Conservation (phyloP, 1,140 invertebrate species). For the Rhyzopertha dominica region DNA sequence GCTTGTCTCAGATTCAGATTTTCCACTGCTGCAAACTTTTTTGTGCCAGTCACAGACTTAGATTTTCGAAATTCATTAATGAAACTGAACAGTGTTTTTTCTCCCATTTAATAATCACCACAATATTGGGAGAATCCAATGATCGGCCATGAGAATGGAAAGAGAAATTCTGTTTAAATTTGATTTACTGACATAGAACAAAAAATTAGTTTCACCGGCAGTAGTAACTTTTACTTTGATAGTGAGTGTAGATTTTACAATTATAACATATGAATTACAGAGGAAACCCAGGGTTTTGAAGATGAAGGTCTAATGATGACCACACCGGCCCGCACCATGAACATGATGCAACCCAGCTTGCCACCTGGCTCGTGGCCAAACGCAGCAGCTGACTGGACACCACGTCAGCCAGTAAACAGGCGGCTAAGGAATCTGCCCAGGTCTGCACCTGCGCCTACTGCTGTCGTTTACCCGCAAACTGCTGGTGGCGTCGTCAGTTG, state of each 20-base stretch:
- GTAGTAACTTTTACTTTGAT: conserved; percentile 9
- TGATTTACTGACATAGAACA: too few species aligned
- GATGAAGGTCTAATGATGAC: conserved; percentile 50
- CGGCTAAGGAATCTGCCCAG: conserved; percentile 11
- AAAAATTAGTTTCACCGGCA: too few species aligned
- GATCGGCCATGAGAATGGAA: too few species aligned
- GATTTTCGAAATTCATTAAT: too few species aligned
- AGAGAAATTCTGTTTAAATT: too few species aligned
- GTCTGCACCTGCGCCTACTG: conserved; percentile 10
- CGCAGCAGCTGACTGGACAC: conserved; percentile 10
- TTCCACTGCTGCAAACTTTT: too few species aligned
- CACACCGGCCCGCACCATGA: too few species aligned
- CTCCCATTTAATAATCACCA: too few species aligned
- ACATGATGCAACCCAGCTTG: conserved; percentile 16
- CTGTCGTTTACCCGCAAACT: conserved; percentile 13
- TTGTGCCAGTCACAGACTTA: too few species aligned
- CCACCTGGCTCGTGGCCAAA: conserved; percentile 9
- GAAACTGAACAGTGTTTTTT: too few species aligned
- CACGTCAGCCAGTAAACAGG: conserved; percentile 8
- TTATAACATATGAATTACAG: conserved; percentile 39
- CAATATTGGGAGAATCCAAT: too few species aligned
- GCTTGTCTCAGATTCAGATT: too few species aligned
- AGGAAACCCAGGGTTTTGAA: conserved; percentile 63
- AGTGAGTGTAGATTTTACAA: conserved; percentile 3
- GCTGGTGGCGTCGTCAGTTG: conserved; percentile 13